A percentile compares a stretch with the other conserved stretches of the same genome.
Conservation (phyloP, 2,113 vertebrate species). For the Hiodon alosoides region DNA sequence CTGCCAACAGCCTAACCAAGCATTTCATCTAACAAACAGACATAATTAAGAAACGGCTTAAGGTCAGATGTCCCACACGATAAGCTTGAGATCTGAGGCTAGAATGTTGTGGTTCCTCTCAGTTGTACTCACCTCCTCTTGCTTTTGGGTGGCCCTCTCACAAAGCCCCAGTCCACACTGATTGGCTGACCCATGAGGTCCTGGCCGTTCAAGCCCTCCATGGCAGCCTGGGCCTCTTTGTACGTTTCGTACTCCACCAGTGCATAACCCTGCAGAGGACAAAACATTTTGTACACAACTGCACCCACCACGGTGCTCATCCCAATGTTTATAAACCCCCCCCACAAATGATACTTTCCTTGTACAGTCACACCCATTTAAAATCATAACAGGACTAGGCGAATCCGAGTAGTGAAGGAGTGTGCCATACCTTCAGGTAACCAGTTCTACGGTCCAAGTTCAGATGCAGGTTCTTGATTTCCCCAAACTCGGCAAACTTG, state of each 20-base stretch:
- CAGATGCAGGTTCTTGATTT: constrained; percentile 93
- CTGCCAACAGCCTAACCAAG: too few species aligned
- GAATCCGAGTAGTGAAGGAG: neutral
- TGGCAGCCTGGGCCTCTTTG: constrained; percentile 93
- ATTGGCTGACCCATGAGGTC: constrained; percentile 92
- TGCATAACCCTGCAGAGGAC: constrained; percentile 73
- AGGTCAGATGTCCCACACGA: too few species aligned
- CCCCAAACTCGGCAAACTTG: constrained; percentile 88
- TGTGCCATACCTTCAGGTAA: constrained; percentile 76
- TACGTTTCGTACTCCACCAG: constrained; percentile 95
- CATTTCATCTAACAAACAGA: too few species aligned
- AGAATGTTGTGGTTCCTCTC: too few species aligned
- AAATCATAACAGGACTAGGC: too few species aligned
- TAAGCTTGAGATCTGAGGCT: too few species aligned
- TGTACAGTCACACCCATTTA: too few species aligned
- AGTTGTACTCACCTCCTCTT: constrained; percentile 75
- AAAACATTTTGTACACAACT: too few species aligned
- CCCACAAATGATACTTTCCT: too few species aligned
- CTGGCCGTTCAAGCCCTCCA: constrained; percentile 93
- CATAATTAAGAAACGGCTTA: too few species aligned
- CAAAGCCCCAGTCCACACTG: constrained; percentile 93
- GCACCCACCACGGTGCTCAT: neutral
- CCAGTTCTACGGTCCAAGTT: constrained; percentile 88
- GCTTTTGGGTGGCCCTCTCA: constrained; percentile 86
- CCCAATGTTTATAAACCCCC: too few species aligned